phyloP scores from a whole-genome alignment of 2,888 invertebrate genomes.

The Drepanosiphum platanoidis region DNA sequence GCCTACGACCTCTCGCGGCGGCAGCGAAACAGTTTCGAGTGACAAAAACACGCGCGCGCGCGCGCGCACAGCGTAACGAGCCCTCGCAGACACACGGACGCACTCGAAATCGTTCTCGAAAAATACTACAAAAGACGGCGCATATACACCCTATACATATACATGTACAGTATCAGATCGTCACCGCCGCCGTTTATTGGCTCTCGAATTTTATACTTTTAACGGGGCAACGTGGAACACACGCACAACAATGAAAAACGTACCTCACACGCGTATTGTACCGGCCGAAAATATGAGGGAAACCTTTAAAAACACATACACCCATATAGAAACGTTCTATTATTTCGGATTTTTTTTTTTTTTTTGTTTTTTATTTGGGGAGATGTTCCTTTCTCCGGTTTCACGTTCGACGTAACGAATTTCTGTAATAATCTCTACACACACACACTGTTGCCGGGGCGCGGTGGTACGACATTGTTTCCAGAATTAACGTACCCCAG shows the following conservation, averaged over 20 bases:
- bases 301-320: slow-evolving; percentile 41
- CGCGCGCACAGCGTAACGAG: neutral
- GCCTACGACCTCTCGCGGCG: neutral
- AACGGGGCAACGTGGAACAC: slow-evolving; percentile 1
- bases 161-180: neutral
- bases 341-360: slow-evolving; percentile 46
- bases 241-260: slow-evolving; percentile 41
- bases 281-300: slow-evolving; percentile 29
- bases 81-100: neutral
- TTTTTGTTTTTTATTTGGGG: slow-evolving; percentile 46
- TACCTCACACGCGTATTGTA: neutral
- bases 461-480: slow-evolving; percentile 56
- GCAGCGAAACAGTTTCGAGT: neutral
- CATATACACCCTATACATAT: neutral
- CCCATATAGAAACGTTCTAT: slow-evolving; percentile 45
- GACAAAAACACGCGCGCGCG: slow-evolving; percentile 13
- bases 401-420: slow-evolving; percentile 61
- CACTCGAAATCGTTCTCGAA: slow-evolving; percentile 25
- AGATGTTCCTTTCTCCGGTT: slow-evolving; percentile 61
- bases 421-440: slow-evolving; percentile 54
- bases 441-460: slow-evolving; percentile 22
- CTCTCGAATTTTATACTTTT: slow-evolving; percentile 31
- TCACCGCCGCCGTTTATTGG: slow-evolving; percentile 33
- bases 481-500: slow-evolving; percentile 59
- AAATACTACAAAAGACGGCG: neutral